Base-by-base conservation (phyloP, 2,888 invertebrate genomes). In the Celastrina argiolus region DNA sequence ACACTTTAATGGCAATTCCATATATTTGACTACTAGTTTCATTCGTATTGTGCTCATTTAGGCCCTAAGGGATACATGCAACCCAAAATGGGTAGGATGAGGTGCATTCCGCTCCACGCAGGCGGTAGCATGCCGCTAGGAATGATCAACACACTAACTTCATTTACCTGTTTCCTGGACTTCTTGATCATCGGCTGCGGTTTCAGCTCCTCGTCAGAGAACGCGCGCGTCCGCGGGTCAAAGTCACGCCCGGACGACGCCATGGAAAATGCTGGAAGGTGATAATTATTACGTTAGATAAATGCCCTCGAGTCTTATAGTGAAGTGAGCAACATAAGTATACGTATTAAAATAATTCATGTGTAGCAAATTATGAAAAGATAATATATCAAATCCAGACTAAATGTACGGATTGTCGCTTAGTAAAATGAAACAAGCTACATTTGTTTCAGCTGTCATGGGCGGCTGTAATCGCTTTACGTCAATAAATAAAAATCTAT, bases 181-280 rank as follows among this genome's bases (percentile, higher is more conserved):
- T 99, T 99, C 94, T 98, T 98, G 91, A 98, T 97, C 95, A 98
- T 97, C 77, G 98, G 98, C 92, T 98, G 98, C 79, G 98, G 98
- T 92, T 98, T 98, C 77, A 98, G 95, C 90, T 98, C 98, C 91
- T 98, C 98, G 87, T 97, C 97, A 86, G 97, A 96, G 93, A 98
- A 98, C 81, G 96, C 95, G 88, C 97, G 94, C 88, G 97, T 96
- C 91, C 97, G 94, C 76, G 97, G 97, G 92, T 97, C 97, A 92
- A 97, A 97, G 92, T 97, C 96, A 83, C 97, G 96, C 82, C 97
- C 96, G 87, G 96, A 96, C 83, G 97, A 97, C 84, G 96, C 96
- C 95, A 96, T 96, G 87, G 97, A 97, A 92, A 97, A 95, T 87
- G 96, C 97, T 95, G 95, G 84, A 88, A 88, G 18, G 22, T 39